Evolutionary conservation across 2,888 invertebrate species (phyloP).

Genomic region (Hyppa rectilinea): DNA sequence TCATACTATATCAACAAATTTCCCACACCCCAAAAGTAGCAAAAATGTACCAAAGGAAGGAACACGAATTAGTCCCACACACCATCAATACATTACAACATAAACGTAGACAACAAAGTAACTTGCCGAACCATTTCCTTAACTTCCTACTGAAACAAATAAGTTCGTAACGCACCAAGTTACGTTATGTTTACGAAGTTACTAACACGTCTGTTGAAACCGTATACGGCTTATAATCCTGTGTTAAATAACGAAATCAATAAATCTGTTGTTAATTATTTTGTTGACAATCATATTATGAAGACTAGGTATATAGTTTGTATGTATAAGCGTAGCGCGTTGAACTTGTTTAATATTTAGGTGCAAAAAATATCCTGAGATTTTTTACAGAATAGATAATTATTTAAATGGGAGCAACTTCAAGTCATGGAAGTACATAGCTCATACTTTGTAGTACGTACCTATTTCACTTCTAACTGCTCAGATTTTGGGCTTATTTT

Average conservation of each 20-base stretch:
- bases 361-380: neutral
- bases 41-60: neutral
- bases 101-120: conserved; percentile 1
- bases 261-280: conserved; percentile 17
- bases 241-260: conserved; percentile 17
- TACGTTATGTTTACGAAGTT: conserved; percentile 19
- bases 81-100: conserved; percentile 11
- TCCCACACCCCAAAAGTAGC: neutral
- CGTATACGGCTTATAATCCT: neutral
- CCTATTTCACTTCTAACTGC: neutral
- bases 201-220: conserved; percentile 6
- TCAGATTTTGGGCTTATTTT: neutral
- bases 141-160: conserved; percentile 44
- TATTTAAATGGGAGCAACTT: neutral
- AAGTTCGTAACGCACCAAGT: conserved; percentile 38
- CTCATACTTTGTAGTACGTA: neutral
- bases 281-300: neutral
- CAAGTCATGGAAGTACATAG: too few species aligned
- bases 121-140: conserved; percentile 13
- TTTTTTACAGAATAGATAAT: neutral
- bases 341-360: neutral
- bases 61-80: conserved; percentile 18
- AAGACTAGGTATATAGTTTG: neutral
- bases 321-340: too few species aligned
- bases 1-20: neutral